A percentile compares a stretch with the other conserved stretches of the same genome.
phyloP scores from a whole-genome alignment of 2,113 vertebrate genomes.

The Pholis gunnellus region DNA sequence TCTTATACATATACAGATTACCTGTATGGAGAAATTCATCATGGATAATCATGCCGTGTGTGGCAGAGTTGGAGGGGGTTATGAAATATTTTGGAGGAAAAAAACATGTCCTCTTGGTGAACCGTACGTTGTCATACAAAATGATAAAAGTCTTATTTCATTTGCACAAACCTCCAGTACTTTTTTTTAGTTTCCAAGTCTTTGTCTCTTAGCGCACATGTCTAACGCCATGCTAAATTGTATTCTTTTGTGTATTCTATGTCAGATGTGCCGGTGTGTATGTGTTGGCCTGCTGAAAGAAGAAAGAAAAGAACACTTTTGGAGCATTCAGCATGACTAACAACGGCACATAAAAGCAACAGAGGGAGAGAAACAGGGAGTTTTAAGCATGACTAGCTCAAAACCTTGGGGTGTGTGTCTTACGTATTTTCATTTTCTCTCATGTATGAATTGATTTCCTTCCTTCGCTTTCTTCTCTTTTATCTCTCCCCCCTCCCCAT shows the following conservation, averaged over 20 bases:
- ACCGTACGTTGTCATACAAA: not conserved
- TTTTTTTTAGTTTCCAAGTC: not conserved
- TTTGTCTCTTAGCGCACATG: not conserved
- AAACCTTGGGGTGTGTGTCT: constrained; percentile 35
- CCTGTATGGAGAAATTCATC: not conserved
- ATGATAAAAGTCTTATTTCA: not conserved
- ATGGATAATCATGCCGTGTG: not conserved
- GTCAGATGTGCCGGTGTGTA: not conserved
- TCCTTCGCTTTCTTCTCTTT: constrained; percentile 7
- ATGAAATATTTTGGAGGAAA: not conserved
- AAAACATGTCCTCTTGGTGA: not conserved
- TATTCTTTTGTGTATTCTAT: not conserved
- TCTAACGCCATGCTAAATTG: not conserved
- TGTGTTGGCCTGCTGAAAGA: not conserved
- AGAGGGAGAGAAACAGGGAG: constrained; percentile 1
- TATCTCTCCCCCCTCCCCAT: not conserved
- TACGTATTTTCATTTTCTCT: constrained; percentile 57
- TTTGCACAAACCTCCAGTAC: not conserved
- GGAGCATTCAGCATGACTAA: constrained; percentile 36
- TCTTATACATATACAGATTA: not conserved
- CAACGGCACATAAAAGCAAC: constrained; percentile 2
- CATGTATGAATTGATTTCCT: constrained; percentile 38
- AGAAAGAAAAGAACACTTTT: not conserved
- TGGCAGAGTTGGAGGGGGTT: not conserved
- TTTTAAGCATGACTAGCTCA: constrained; percentile 39